phyloP scores from a whole-genome alignment of 1,140 invertebrate species.

The Caenorhabditis remanei region DNA sequence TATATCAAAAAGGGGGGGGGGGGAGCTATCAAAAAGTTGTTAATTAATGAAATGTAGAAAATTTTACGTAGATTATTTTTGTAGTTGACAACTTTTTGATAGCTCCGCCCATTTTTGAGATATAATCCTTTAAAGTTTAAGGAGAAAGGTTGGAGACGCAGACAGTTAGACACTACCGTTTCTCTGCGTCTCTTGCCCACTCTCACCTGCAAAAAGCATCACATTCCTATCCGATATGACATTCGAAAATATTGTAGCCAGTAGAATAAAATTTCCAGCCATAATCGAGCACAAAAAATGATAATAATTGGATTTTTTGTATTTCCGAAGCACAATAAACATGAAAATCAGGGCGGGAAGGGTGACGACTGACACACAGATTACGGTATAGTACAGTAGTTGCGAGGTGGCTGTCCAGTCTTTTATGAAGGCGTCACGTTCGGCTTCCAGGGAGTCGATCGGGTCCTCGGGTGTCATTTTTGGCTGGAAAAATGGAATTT shows the following conservation, averaged over 20 bases:
- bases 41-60: too few relatives aligned
- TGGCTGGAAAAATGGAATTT: neutral
- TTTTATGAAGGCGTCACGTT: neutral
- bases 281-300: constrained; percentile 16
- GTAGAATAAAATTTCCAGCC: neutral
- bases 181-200: neutral
- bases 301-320: constrained; percentile 20
- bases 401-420: neutral
- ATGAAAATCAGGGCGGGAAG: neutral
- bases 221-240: neutral
- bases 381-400: constrained; percentile 14
- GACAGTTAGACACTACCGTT: neutral
- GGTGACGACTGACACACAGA: constrained; percentile 1
- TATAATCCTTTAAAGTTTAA: neutral
- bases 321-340: neutral
- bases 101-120: too few relatives aligned
- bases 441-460: neutral
- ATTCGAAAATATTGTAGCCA: constrained; percentile 1
- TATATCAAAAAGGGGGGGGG: too few relatives aligned
- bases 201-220: neutral
- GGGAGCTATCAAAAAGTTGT: too few relatives aligned
- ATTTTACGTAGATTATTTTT: too few relatives aligned
- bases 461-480: neutral
- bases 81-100: too few relatives aligned
- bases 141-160: neutral